Evolutionary conservation across 2,113 vertebrate species (phyloP).

Genomic region (Ciconia stormi): DNA sequence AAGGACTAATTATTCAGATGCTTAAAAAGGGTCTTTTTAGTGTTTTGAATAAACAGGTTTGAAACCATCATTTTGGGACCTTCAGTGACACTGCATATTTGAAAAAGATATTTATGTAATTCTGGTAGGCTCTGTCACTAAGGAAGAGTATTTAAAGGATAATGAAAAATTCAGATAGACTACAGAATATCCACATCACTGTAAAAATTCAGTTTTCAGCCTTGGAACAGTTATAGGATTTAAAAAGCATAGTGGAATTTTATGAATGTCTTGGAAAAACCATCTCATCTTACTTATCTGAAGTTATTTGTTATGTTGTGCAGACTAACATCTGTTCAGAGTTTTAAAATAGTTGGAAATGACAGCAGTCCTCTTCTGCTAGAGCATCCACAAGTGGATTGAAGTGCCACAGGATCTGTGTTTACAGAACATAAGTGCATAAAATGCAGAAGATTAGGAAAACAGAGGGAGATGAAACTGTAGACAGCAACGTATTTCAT

Average conservation of each 20-base stretch:
- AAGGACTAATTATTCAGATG: not conserved
- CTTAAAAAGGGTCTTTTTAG: not conserved
- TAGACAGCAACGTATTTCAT: not conserved
- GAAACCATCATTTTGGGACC: not conserved
- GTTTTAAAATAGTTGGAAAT: slow-evolving; percentile 20
- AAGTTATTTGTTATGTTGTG: not conserved
- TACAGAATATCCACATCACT: not conserved
- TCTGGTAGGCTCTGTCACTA: not conserved
- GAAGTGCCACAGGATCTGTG: not conserved
- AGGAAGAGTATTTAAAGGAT: not conserved
- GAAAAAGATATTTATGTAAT: not conserved
- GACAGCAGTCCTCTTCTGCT: slow-evolving; percentile 10
- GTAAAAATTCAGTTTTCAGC: not conserved
- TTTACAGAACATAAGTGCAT: not conserved
- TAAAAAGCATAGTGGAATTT: not conserved
- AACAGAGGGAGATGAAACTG: not conserved
- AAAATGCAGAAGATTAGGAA: not conserved
- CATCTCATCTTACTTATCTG: not conserved
- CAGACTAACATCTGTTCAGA: slow-evolving; percentile 17
- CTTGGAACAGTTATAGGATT: not conserved
- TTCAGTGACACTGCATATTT: not conserved
- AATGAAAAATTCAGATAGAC: not conserved
- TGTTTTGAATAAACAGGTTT: not conserved
- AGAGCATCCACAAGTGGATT: not conserved
- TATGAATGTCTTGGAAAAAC: not conserved